phyloP scores from a whole-genome alignment of 1,140 invertebrate genomes.

The Cydia amplana region DNA sequence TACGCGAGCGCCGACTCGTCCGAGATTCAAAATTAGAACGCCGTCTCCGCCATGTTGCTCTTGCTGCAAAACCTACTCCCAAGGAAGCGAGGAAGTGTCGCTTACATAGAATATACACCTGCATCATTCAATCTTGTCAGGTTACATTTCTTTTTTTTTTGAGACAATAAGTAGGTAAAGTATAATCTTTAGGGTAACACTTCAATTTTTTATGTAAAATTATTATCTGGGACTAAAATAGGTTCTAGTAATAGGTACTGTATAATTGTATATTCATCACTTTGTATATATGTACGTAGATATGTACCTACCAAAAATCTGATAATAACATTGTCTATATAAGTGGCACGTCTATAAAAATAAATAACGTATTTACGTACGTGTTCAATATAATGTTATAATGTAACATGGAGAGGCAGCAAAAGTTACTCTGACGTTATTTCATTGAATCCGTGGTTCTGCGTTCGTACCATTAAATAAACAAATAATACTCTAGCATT shows the following conservation, averaged over 20 bases:
- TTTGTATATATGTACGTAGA: too few relatives aligned
- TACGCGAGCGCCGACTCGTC: conserved; percentile 78
- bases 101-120: conserved; percentile 42
- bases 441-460: conserved; percentile 34
- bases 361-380: not conserved
- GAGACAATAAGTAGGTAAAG: too few relatives aligned
- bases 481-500: conserved; percentile 48
- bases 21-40: conserved; percentile 79
- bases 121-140: not conserved
- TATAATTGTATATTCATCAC: too few relatives aligned
- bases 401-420: not conserved
- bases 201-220: too few relatives aligned
- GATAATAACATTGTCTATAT: not conserved
- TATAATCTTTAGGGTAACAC: too few relatives aligned
- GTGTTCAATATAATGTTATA: not conserved
- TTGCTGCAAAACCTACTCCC: conserved; percentile 76
- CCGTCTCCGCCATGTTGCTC: conserved; percentile 78
- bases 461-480: conserved; percentile 19
- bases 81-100: conserved; percentile 63
- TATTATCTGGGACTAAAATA: too few relatives aligned
- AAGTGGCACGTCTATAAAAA: not conserved
- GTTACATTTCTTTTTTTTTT: not conserved
- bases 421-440: conserved; percentile 14
- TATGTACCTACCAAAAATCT: not conserved
- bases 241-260: too few relatives aligned